These are phyloP conservation scores for Capitulum mitella DNA, from an alignment of 2,888 invertebrate species.

Conservation along the genomic window DNA sequence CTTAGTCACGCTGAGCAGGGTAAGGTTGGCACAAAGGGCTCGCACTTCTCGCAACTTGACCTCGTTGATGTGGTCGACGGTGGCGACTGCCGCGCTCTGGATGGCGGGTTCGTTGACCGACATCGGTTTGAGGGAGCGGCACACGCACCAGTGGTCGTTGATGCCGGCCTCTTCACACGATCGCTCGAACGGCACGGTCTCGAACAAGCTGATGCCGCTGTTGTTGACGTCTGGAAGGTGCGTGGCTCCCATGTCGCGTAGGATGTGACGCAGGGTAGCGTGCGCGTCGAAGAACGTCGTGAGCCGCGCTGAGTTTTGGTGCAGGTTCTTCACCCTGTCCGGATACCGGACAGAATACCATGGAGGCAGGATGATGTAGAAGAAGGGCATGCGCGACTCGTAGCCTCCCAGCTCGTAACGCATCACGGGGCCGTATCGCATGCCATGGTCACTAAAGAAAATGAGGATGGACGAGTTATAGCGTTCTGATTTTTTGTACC, in stretches of 20 bases:
- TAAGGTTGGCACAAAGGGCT: neutral
- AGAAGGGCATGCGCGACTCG: conserved; percentile 2
- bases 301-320: neutral
- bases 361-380: neutral
- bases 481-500: neutral
- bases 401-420: neutral
- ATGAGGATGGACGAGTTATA: neutral
- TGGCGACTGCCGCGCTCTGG: neutral
- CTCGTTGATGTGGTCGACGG: neutral
- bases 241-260: neutral
- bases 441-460: neutral
- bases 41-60: neutral
- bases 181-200: neutral
- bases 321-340: neutral
- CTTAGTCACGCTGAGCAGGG: neutral
- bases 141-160: neutral
- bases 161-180: neutral
- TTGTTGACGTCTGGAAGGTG: neutral
- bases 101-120: neutral
- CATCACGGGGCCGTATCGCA: neutral
- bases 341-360: neutral
- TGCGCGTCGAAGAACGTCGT: neutral
- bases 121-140: neutral
- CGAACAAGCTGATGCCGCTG: neutral
- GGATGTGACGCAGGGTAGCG: neutral